Base-by-base conservation (phyloP, 2,888 invertebrate species). In the Lasius platythorax region DNA sequence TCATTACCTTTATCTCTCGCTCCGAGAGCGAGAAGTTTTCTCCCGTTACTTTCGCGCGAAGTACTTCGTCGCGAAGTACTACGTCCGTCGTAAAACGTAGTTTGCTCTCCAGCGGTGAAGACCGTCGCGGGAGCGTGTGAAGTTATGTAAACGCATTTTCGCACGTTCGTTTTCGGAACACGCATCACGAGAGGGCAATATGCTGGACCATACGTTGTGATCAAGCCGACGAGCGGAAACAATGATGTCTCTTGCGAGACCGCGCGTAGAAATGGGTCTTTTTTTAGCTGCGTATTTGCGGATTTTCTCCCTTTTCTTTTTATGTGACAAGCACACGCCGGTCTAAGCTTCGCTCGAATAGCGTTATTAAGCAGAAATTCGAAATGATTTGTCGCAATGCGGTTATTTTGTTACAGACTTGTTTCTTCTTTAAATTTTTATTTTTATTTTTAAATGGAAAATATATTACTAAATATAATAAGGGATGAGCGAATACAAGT, bases 1-100 rank as follows among this genome's bases (percentile, higher is more conserved):
- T 61, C 79, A 70, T 78, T 78, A 78, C 46, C 58, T 46, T 72
- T 79, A 79, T 79, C 73, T 33, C 33, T 37, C 23, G 43, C n/a
- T 18, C 18, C 58, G 53, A 74, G 37, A n/a, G 23, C 33, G 15
- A 46, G 3, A 70, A 79, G 58, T 72, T 79, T 61, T 73, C 58
- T 46, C 37, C n/a, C 37, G 33, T 79, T 79, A 61, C 74, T 61
- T 72, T 67, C n/a, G 46, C 28, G 23, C 79, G 15, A 73, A 23
- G 79, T 30, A 43, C 72, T 53, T n/a, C 8, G n/a, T 23, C 40
- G 40, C 15, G 30, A 56, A 37, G 37, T 37, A 37, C 30, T 40
- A 15, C 9, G 28, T 40, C 40, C 68, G n/a, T 40, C 40, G 37
- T 70, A 56, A 78, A 68, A 78, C 56, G 76, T 56, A 28, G 28